These are phyloP conservation scores for Arctia plantaginis DNA, from an alignment of 2,888 invertebrate genomes.

Conservation along the genomic window DNA sequence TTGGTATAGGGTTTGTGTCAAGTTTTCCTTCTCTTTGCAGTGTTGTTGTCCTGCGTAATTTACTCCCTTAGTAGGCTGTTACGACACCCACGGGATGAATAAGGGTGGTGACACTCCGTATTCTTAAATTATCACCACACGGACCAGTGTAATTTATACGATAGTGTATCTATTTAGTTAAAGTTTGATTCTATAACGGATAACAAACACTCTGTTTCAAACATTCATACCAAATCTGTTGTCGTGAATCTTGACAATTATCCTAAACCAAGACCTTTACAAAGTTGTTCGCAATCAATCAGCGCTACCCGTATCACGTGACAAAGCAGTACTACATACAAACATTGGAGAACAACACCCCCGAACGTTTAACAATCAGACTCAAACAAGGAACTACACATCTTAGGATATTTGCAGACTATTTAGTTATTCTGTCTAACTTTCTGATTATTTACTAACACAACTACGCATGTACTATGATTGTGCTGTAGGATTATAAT, in stretches of 20 bases:
- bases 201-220: not conserved
- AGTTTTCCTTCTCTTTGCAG: no score
- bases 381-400: not conserved
- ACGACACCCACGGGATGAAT: no score
- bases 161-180: not conserved
- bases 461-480: no score
- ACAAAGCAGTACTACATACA: not conserved
- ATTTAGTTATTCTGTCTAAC: not conserved
- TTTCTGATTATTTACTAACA: no score
- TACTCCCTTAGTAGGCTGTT: no score
- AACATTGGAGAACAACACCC: not conserved
- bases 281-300: slow-evolving; percentile 9
- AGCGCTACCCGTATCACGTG: not conserved
- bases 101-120: no score
- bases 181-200: not conserved
- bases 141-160: no score
- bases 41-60: no score
- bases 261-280: not conserved
- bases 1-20: no score
- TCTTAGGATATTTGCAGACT: not conserved
- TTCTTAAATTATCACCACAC: no score
- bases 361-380: slow-evolving; percentile 5
- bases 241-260: not conserved
- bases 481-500: no score
- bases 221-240: not conserved